Evolutionary conservation across 64 coral and sea anemone species (phyloP).

Genomic region (Catalaphyllia jardinei): DNA sequence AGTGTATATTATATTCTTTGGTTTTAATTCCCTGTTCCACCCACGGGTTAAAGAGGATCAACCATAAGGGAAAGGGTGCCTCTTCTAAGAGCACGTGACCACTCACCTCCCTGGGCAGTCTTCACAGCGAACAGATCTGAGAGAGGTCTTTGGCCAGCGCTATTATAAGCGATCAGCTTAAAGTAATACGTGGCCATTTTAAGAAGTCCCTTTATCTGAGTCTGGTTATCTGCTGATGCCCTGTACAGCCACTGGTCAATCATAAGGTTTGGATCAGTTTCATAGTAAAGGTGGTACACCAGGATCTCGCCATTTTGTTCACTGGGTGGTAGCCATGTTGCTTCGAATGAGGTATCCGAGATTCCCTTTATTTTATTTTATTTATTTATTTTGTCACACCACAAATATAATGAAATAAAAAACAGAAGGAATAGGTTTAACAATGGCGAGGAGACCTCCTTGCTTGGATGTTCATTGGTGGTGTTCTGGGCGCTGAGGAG

Average conservation of each 20-base stretch:
- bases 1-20: too few relatives aligned
- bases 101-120: constrained; percentile 73
- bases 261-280: constrained; percentile 32
- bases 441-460: too few relatives aligned
- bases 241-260: constrained; percentile 41
- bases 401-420: too few relatives aligned
- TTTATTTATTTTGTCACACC: too few relatives aligned
- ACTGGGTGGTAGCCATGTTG: constrained; percentile 62
- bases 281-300: constrained; percentile 66
- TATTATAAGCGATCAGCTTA: constrained; percentile 64
- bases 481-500: constrained; percentile 46
- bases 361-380: too few relatives aligned
- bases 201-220: constrained; percentile 15
- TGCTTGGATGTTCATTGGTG: constrained; percentile 62
- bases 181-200: constrained; percentile 71
- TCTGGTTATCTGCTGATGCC: constrained; percentile 43
- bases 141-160: constrained; percentile 52
- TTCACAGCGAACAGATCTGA: constrained; percentile 64
- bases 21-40: too few relatives aligned
- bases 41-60: too few relatives aligned
- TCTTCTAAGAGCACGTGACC: not conserved
- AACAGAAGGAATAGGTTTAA: too few relatives aligned
- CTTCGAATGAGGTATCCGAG: constrained; percentile 79
- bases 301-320: constrained; percentile 56
- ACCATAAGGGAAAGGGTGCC: too few relatives aligned